A percentile compares a stretch with the other conserved stretches of the same genome.
These are phyloP conservation scores for Sebastes umbrosus DNA, from an alignment of 2,797 vertebrate species.

Conservation along the genomic window DNA sequence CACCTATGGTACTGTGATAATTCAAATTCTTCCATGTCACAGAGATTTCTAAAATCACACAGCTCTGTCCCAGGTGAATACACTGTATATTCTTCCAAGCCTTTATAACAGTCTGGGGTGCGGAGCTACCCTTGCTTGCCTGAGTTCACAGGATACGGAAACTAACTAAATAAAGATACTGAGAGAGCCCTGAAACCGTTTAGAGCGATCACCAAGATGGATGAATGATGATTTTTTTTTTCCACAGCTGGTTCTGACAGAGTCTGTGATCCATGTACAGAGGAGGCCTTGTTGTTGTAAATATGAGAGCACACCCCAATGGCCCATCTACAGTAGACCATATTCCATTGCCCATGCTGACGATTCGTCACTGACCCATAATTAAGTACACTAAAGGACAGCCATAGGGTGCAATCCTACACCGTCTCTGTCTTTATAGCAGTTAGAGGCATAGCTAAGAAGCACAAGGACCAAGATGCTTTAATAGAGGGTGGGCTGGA, in stretches of 20 bases:
- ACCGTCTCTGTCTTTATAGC: slow-evolving; percentile 52
- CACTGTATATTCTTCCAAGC: neutral
- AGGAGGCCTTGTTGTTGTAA: slow-evolving; percentile 27
- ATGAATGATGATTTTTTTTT: slow-evolving; percentile 22
- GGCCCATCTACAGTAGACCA: neutral
- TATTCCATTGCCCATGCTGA: slow-evolving; percentile 6
- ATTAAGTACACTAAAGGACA: slow-evolving; percentile 28
- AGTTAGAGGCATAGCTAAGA: slow-evolving; percentile 54
- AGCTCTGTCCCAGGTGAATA: slow-evolving; percentile 17
- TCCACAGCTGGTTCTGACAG: slow-evolving; percentile 33
- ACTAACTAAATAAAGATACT: slow-evolving; percentile 14
- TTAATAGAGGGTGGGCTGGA: slow-evolving; percentile 58
- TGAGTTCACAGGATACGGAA: neutral
- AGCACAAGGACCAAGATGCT: slow-evolving; percentile 55
- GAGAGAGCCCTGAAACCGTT: neutral
- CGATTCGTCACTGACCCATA: neutral
- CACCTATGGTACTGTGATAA: neutral
- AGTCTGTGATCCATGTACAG: slow-evolving; percentile 20
- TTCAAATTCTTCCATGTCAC: neutral
- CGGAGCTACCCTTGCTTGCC: neutral
- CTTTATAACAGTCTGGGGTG: slow-evolving; percentile 10
- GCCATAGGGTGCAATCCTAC: slow-evolving; percentile 28
- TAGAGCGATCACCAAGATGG: slow-evolving; percentile 12
- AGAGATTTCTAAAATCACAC: neutral
- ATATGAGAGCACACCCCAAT: slow-evolving; percentile 21